Evolutionary conservation across 2,797 vertebrate genomes (phyloP).

Genomic region (Malurus leucopterus): DNA sequence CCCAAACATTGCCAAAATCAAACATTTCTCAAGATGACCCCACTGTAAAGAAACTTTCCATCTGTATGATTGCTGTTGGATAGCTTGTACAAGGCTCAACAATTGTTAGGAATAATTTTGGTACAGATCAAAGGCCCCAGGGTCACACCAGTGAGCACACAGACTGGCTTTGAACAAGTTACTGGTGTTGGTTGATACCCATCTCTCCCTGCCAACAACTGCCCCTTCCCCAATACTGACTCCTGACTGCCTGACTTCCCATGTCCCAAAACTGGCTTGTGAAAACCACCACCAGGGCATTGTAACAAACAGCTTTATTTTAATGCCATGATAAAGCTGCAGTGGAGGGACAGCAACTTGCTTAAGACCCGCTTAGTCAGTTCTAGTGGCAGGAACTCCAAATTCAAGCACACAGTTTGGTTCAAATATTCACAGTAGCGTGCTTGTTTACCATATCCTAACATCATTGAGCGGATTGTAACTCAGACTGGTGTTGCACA

Average conservation of each 20-base stretch:
- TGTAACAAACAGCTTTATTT: neutral
- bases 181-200: neutral
- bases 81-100: neutral
- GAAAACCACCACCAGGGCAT: neutral
- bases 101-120: neutral
- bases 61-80: neutral
- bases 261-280: accelerated
- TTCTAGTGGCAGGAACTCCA: neutral
- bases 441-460: neutral
- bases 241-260: neutral
- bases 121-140: neutral
- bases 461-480: neutral
- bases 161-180: neutral
- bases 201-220: accelerated
- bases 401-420: neutral
- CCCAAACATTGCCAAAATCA: neutral
- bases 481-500: neutral
- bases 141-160: neutral
- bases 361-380: neutral
- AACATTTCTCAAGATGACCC: neutral
- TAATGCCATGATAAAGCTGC: neutral
- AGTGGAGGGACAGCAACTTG: neutral
- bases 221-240: accelerated
- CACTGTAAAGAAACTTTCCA: neutral
- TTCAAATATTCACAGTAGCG: neutral